These are phyloP conservation scores for Propithecus coquereli DNA, from an alignment of 2,113 vertebrate species.

Conservation along the genomic window DNA sequence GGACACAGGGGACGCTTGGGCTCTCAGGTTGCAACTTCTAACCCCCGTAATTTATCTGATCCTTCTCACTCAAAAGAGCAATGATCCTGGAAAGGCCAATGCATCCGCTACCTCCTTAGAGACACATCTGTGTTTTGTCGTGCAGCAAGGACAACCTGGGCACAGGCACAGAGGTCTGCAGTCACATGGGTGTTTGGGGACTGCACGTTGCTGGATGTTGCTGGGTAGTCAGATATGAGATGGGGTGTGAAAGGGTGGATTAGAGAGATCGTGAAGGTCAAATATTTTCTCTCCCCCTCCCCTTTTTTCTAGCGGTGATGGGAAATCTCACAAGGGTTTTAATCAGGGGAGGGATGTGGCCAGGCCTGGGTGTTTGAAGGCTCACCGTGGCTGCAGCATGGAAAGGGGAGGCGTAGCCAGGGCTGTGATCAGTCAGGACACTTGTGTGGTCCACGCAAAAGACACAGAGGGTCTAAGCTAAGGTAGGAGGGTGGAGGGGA, in stretches of 20 bases:
- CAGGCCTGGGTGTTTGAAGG: background rate
- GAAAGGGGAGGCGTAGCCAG: background rate
- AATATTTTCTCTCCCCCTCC: background rate
- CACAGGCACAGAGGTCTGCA: background rate
- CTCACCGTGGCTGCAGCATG: fast-evolving
- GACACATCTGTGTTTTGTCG: background rate
- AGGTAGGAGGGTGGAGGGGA: background rate
- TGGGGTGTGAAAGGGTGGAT: background rate
- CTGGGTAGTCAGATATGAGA: too few species aligned
- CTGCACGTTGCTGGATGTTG: fast-evolving
- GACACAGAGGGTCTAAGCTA: too few species aligned
- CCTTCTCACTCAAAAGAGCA: background rate
- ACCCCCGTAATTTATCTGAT: background rate
- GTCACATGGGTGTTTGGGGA: fast-evolving
- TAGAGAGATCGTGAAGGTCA: background rate
- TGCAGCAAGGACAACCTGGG: background rate
- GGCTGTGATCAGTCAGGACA: background rate
- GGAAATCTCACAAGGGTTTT: background rate
- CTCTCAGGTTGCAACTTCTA: background rate
- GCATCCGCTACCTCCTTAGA: fast-evolving
- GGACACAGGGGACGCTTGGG: fast-evolving
- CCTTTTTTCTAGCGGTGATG: background rate
- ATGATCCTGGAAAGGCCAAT: background rate
- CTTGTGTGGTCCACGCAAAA: background rate
- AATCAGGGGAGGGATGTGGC: fast-evolving